phyloP scores from a whole-genome alignment of 1,140 invertebrate genomes.

The Pygmarrhopalites habei region DNA sequence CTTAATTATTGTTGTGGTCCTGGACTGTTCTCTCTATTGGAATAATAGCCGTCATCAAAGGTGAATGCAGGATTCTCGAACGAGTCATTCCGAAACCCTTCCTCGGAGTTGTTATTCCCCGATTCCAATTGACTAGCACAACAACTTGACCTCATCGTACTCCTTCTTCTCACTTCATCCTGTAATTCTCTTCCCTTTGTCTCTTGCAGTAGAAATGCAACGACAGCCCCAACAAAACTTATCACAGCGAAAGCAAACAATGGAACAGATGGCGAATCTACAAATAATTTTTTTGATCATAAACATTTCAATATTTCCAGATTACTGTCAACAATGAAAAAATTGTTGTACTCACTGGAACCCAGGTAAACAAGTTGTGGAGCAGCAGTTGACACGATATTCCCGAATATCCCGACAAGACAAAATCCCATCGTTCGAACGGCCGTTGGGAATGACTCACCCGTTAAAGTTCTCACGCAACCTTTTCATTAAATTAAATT shows the following conservation, averaged over 20 bases:
- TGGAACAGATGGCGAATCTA: conserved; percentile 23
- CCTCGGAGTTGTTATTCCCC: no score
- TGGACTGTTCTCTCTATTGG: no score
- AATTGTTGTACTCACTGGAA: background rate
- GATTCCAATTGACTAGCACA: no score
- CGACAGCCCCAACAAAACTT: conserved; percentile 18
- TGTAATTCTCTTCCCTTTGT: conserved; percentile 18
- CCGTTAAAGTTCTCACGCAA: conserved; percentile 13
- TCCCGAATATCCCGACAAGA: conserved; percentile 5
- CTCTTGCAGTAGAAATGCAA: conserved; percentile 29
- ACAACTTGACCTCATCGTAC: background rate
- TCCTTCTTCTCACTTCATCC: conserved; percentile 17
- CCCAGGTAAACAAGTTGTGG: conserved; percentile 30
- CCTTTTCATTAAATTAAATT: no score
- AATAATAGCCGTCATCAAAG: no score
- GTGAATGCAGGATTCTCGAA: no score
- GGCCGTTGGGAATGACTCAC: conserved; percentile 25
- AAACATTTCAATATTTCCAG: background rate
- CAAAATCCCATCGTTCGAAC: conserved; percentile 26
- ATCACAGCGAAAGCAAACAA: conserved; percentile 28
- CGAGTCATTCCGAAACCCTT: no score
- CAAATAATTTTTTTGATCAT: background rate
- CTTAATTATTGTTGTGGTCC: no score
- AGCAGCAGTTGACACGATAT: conserved; percentile 9
- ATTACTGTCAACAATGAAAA: background rate